Evolutionary conservation across 2,888 invertebrate genomes (phyloP), one percentile per base, ranked within the genome.

Genomic region (Villa cingulata): DNA sequence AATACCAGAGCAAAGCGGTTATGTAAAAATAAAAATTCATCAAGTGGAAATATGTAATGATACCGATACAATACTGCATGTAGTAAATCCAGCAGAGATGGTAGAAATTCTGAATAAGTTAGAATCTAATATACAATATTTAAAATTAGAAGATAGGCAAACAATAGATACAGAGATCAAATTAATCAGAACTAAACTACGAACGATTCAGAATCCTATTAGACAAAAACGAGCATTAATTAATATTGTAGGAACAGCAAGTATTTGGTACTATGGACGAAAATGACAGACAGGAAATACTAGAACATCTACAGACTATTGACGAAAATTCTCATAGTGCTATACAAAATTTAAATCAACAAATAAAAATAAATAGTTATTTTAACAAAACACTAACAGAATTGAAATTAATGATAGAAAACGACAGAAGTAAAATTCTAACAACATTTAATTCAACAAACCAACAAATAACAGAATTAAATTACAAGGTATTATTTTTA

Each of bases 181-280:
- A 37, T 20, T 12, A 47, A 43, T 17, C 43, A 32, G 12, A 27
- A 34, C 3, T 23, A 50, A 34, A 45, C 38, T 6, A 41, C 43
- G 32, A 47, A 47, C 32, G 43, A 46, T 45, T 37, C 41, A 20
- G 47, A 41, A n/a, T 41, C 44, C 15, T 41, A 44, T 2, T 16
- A 46, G 41, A 27, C 46, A 46, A 38, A 43, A 43, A 38, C 19
- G 43, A 14, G 19, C 43, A 17, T 43, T 39, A 39, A 20, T 48
- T 37, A 48, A 48, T 34, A 43, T 43, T 4, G 29, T 27, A n/a
- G 43, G 48, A 6, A 37, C 7, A n/a, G 12, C 16, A 16, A 37
- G 16, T 41, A 4, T 36, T 41, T 19, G 41, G 46, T 10, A 46
- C 46, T 19, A 46, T 46, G 42, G 46, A 46, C 23, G 41, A 37